Evolutionary conservation across 1,140 invertebrate species (phyloP).

Genomic region (Coenobita brevimanus): DNA sequence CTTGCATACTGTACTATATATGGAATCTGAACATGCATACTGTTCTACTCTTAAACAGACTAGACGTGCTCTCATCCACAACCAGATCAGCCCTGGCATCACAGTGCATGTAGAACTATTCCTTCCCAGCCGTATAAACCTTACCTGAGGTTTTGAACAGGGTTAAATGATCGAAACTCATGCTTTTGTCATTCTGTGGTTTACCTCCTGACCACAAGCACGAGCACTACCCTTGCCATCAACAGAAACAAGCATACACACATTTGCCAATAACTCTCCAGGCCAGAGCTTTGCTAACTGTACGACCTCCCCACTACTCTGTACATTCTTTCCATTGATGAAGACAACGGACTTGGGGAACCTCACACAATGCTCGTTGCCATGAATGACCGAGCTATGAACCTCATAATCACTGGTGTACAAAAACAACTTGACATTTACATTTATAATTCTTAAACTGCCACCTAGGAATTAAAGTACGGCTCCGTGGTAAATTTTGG

Average conservation of each 20-base stretch:
- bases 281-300: not conserved
- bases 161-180: not conserved
- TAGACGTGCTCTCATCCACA: not conserved
- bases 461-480: conserved; percentile 34
- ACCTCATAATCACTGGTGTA: conserved; percentile 5
- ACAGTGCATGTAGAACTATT: conserved; percentile 23
- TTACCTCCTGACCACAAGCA: conserved; percentile 30
- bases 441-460: not conserved
- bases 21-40: not conserved
- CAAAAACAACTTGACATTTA: not conserved
- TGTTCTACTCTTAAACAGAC: not conserved
- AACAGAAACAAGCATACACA: conserved; percentile 8
- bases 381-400: not conserved
- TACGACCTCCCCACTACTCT: not conserved
- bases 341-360: conserved; percentile 21
- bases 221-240: conserved; percentile 16
- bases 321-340: conserved; percentile 25
- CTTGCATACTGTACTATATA: not conserved
- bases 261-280: not conserved
- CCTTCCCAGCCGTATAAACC: not conserved
- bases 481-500: conserved; percentile 19
- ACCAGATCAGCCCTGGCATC: not conserved
- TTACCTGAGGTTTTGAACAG: not conserved
- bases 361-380: not conserved
- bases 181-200: not conserved